Base-by-base conservation (phyloP, 2,113 vertebrate species). In the Hippocampus guttulatus region DNA sequence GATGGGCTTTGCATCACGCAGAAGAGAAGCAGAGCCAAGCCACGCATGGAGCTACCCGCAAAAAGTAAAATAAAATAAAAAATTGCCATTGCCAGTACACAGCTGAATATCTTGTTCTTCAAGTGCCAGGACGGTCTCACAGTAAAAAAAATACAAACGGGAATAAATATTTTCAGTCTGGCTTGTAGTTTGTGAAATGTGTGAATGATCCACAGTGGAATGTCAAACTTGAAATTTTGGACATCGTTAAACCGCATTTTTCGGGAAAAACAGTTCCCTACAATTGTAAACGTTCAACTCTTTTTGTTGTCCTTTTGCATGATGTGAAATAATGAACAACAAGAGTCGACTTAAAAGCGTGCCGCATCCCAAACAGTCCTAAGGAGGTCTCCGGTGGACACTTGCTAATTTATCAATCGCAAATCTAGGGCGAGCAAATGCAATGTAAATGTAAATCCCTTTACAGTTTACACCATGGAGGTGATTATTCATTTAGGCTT, bases 1-100 rank as follows among this genome's bases (percentile, higher is more conserved):
- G 55, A 78, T 78, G 74, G n/a, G 78, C 84, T 85, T 87, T 83
- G 74, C 85, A 87, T 79, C 87, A 70, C 69, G 77, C 79, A 76
- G 77, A 84, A 81, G 85, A 79, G 85, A 75, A 61, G 74, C 75
- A 74, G 69, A 79, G 55, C 66, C 68, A 76, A 75, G 60, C 71
- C 21, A 23, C 23, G 8, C n/a, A 27, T 14, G 10, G 11, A 8
- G 45, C 38, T 27, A 15, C 43, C 15, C 67, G 74, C 69, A 71
- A 74, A 76, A 86, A 30, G 3, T 30, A 30, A 30, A 73, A 84
- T 70, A 73, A 62, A 80, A 58, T 5, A 33, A 33, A 38, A 38
- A 38, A 38, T 2, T 38, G 5, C 5, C 33, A 49, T 66, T 3
- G 75, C 47, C 7, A 47, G 47, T 65, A 47, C 23, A 5, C 40